Conservation (phyloP, 2,113 vertebrate genomes). For the Machaerirhynchus nigripectus region DNA sequence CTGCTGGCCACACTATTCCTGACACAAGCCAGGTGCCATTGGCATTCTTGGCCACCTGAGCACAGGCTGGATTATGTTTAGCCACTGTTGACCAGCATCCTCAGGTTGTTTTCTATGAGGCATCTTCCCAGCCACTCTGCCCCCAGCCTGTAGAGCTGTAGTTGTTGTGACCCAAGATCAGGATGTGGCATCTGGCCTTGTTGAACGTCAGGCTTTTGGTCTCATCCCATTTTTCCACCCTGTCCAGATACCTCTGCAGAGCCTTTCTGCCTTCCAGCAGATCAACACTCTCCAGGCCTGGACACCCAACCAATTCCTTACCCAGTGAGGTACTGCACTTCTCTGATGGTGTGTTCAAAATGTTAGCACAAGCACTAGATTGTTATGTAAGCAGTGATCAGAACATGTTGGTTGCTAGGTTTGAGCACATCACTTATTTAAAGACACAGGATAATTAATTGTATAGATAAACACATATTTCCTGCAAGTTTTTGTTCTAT, state of each 20-base stretch:
- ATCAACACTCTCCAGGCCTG: too few species aligned
- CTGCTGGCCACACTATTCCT: background rate
- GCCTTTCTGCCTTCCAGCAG: background rate
- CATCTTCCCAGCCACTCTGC: background rate
- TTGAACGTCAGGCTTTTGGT: fast-evolving
- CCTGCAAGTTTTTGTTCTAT: background rate
- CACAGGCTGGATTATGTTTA: background rate
- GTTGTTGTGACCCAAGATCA: background rate
- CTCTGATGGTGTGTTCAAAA: background rate
- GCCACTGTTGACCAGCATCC: background rate
- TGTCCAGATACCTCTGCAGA: background rate
- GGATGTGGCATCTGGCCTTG: too few species aligned
- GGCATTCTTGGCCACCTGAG: background rate
- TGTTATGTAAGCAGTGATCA: background rate
- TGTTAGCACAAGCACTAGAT: background rate
- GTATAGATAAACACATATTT: background rate
- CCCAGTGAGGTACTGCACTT: background rate
- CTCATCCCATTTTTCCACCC: background rate
- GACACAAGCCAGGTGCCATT: background rate
- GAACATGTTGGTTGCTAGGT: background rate
- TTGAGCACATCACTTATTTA: background rate
- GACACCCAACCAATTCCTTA: background rate
- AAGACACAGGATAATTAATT: background rate
- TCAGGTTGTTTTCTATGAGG: background rate
- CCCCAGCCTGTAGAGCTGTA: fast-evolving